These are phyloP conservation scores for Eulemur coronatus DNA, from an alignment of 2,797 vertebrate genomes.

Conservation along the genomic window DNA sequence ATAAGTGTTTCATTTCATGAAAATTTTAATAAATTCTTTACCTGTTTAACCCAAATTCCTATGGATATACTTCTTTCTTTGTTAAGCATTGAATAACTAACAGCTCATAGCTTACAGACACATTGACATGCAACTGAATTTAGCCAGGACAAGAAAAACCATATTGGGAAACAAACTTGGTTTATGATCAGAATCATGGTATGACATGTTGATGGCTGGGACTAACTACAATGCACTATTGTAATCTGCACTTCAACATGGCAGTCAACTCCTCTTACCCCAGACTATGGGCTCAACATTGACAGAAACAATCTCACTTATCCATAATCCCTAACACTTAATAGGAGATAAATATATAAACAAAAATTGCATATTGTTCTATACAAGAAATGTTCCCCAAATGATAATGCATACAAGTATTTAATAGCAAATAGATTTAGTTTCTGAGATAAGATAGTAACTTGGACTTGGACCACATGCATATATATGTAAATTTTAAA, in stretches of 20 bases:
- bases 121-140: neutral
- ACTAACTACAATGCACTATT: neutral
- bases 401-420: neutral
- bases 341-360: neutral
- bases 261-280: neutral
- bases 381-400: neutral
- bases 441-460: neutral
- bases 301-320: neutral
- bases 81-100: neutral
- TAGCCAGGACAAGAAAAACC: neutral
- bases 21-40: neutral
- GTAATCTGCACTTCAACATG: neutral
- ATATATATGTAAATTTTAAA: neutral
- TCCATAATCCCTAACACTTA: neutral
- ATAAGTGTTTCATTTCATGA: neutral
- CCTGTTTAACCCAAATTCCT: neutral
- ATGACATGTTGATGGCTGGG: neutral
- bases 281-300: neutral
- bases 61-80: neutral
- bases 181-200: slow-evolving; percentile 4
- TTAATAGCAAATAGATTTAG: neutral
- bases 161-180: neutral
- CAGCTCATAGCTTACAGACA: neutral
- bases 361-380: neutral
- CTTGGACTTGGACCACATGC: neutral